Conservation (phyloP, 2,797 vertebrate species). For the Alosa sapidissima region DNA sequence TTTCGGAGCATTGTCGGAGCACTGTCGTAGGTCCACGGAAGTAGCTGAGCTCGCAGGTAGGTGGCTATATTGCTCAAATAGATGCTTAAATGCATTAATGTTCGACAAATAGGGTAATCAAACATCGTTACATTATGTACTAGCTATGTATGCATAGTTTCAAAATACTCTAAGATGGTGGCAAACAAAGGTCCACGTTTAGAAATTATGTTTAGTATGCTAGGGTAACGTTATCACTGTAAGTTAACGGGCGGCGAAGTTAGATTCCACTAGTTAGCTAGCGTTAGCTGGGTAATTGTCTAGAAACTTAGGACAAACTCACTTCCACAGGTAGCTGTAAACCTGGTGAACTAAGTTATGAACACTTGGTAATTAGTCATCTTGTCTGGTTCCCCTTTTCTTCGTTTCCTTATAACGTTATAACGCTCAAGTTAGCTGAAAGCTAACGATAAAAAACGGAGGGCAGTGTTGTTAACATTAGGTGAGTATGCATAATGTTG, state of each 20-base stretch:
- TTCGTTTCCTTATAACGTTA: neutral
- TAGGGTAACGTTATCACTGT: neutral
- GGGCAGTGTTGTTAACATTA: neutral
- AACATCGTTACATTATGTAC: neutral
- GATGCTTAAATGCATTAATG: too few relatives aligned
- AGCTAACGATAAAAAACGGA: neutral
- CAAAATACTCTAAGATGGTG: neutral
- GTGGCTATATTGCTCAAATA: neutral
- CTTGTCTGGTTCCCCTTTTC: neutral
- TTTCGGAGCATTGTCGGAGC: too few relatives aligned
- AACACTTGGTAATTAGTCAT: neutral
- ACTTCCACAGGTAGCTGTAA: neutral
- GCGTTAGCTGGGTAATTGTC: neutral
- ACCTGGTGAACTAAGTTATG: neutral
- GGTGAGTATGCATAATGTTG: neutral
- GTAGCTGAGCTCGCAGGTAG: neutral
- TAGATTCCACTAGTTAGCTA: neutral
- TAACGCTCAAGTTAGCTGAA: neutral
- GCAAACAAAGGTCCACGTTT: neutral
- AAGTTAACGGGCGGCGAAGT: neutral
- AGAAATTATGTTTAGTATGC: neutral
- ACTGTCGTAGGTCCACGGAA: too few relatives aligned
- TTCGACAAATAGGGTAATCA: neutral
- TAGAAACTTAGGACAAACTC: neutral
- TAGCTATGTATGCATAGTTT: neutral